Percentiles rank a stretch among this genome's conserved stretches.
These are phyloP conservation scores for Sandelia bainsii DNA, from an alignment of 2,797 vertebrate genomes.

Conservation along the genomic window DNA sequence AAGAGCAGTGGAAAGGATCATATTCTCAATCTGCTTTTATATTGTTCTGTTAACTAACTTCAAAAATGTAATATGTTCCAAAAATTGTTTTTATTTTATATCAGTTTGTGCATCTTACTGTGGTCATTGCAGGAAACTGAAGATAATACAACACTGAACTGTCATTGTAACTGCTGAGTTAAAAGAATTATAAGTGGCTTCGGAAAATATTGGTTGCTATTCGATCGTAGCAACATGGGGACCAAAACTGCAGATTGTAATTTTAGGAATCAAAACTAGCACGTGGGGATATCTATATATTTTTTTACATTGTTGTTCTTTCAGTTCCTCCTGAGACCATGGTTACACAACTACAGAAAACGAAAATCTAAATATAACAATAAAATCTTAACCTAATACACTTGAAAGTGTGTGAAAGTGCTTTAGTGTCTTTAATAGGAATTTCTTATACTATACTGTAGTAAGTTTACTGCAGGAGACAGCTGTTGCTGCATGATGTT, in stretches of 20 bases:
- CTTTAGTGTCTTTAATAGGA: not conserved
- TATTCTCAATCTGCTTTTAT: not conserved
- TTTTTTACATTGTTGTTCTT: slow-evolving; percentile 13
- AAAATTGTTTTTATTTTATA: no score
- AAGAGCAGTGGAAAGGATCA: not conserved
- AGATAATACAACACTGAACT: not conserved
- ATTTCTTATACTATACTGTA: not conserved
- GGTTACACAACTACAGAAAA: slow-evolving; percentile 19
- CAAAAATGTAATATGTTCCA: no score
- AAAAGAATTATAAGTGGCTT: not conserved
- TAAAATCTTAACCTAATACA: not conserved
- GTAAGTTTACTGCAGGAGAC: no score
- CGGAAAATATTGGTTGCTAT: not conserved
- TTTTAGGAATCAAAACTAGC: slow-evolving; percentile 55
- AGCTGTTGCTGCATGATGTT: not conserved
- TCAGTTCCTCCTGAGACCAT: slow-evolving; percentile 59
- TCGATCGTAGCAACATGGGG: not conserved
- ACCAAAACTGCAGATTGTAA: not conserved
- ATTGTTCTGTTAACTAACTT: not conserved
- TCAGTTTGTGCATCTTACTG: not conserved
- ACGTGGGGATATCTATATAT: not conserved
- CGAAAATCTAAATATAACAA: not conserved
- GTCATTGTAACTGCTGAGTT: not conserved
- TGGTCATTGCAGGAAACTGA: not conserved
- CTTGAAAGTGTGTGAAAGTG: not conserved